Conservation (phyloP, 2,113 vertebrate species). For the Micronisus gabar region DNA sequence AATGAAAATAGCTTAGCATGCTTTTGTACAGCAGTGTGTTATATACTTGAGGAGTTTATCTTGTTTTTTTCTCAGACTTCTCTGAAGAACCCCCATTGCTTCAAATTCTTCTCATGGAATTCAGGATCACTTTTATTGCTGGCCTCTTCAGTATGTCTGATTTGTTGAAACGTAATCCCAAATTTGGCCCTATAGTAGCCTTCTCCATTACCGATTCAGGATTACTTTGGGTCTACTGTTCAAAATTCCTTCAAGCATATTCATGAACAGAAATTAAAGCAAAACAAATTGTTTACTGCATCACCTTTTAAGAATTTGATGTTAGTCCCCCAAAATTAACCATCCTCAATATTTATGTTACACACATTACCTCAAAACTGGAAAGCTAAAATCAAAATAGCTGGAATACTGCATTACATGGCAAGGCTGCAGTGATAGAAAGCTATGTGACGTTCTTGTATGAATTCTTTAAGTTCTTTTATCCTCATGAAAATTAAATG, state of each 20-base stretch:
- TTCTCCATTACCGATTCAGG: neutral
- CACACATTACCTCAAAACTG: neutral
- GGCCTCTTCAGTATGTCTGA: neutral
- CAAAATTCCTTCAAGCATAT: neutral
- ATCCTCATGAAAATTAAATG: neutral
- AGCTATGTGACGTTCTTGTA: neutral
- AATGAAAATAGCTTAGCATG: rapidly evolving
- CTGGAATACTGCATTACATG: neutral
- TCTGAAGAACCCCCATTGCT: neutral
- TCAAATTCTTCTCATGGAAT: neutral
- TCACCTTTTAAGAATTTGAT: neutral
- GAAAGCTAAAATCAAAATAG: neutral
- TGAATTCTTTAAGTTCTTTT: neutral
- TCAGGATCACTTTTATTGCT: neutral
- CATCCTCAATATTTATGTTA: neutral
- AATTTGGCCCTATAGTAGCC: neutral
- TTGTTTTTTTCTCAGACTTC: neutral
- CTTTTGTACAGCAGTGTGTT: neutral
- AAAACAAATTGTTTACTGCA: neutral
- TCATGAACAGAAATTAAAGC: neutral
- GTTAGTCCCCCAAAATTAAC: neutral
- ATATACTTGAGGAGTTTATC: neutral
- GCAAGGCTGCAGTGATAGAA: neutral
- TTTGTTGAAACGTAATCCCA: neutral
- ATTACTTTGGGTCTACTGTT: neutral